phyloP scores from a whole-genome alignment of 2,113 vertebrate species.

The Tetraodon nigroviridis region DNA sequence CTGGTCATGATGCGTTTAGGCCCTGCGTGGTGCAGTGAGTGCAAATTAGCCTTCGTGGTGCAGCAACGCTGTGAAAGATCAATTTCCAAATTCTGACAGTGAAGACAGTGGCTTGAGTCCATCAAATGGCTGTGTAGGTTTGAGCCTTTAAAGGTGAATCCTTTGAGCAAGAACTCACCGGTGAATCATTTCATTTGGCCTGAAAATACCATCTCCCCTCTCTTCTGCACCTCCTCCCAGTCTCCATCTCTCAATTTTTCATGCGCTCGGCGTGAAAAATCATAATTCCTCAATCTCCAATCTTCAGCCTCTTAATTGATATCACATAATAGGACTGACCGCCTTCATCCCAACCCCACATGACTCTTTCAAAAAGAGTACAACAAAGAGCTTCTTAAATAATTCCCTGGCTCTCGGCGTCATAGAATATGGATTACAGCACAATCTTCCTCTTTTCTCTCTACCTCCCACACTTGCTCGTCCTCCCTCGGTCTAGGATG shows the following conservation, averaged over 20 bases:
- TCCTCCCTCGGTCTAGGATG: slow-evolving; percentile 50
- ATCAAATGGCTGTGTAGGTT: neutral
- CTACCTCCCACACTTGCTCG: slow-evolving; percentile 43
- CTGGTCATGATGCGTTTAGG: no score
- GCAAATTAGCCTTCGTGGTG: neutral
- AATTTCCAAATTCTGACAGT: neutral
- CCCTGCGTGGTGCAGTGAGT: neutral
- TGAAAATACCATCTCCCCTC: neutral
- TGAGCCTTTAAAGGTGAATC: no score
- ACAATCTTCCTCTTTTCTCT: slow-evolving; percentile 38
- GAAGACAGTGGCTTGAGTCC: neutral
- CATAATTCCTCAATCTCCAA: slow-evolving; percentile 53
- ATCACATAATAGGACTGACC: slow-evolving; percentile 49
- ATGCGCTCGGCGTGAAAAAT: slow-evolving; percentile 35
- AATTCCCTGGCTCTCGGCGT: slow-evolving; percentile 55
- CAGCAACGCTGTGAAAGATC: neutral
- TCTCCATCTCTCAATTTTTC: slow-evolving; percentile 19
- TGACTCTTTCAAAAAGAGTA: slow-evolving; percentile 45
- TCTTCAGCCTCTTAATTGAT: slow-evolving; percentile 70
- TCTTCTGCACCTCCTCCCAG: neutral
- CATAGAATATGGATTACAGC: slow-evolving; percentile 71
- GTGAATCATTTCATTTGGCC: neutral
- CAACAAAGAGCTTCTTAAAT: slow-evolving; percentile 72
- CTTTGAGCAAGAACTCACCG: no score
- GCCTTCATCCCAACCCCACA: slow-evolving; percentile 43